phyloP scores from a whole-genome alignment of 2,888 invertebrate genomes.

The Amblyteles armatorius region DNA sequence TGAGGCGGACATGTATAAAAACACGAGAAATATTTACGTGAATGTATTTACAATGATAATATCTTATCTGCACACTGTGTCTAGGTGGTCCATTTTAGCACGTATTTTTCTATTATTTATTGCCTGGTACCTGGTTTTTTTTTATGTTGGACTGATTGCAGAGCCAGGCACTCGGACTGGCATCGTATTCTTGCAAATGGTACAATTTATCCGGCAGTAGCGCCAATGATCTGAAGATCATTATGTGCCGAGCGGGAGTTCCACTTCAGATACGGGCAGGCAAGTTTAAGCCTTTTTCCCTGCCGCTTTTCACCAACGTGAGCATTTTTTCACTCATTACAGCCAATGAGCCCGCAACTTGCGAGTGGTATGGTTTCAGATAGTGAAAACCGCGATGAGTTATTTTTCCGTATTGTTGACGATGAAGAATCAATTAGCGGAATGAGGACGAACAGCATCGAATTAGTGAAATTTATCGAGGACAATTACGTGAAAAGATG shows the following conservation, averaged over 20 bases:
- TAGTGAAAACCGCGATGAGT: slow-evolving; percentile 7
- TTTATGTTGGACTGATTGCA: not conserved
- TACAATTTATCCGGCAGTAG: slow-evolving; percentile 65
- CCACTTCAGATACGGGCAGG: slow-evolving; percentile 70
- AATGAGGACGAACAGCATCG: too few species aligned
- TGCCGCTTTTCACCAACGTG: slow-evolving; percentile 63
- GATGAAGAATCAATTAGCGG: not conserved
- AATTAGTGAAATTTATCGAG: not conserved
- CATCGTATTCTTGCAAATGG: slow-evolving; percentile 70
- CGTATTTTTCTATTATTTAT: not conserved
- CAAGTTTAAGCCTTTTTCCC: slow-evolving; percentile 65
- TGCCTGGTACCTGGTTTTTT: not conserved
- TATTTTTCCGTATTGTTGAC: slow-evolving; percentile 1
- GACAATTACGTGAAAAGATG: too few species aligned
- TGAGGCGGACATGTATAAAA: not conserved
- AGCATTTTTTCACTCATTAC: slow-evolving; percentile 10
- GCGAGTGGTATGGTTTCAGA: not conserved
- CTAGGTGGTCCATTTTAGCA: not conserved
- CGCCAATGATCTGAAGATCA: slow-evolving; percentile 48
- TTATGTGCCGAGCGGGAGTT: slow-evolving; percentile 64
- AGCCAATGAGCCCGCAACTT: not conserved
- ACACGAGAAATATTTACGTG: not conserved
- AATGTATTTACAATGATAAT: not conserved
- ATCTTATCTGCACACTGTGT: not conserved
- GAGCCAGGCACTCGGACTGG: slow-evolving; percentile 63